These are phyloP conservation scores for Coenonympha glycerion DNA, from an alignment of 2,888 invertebrate genomes.

Conservation along the genomic window DNA sequence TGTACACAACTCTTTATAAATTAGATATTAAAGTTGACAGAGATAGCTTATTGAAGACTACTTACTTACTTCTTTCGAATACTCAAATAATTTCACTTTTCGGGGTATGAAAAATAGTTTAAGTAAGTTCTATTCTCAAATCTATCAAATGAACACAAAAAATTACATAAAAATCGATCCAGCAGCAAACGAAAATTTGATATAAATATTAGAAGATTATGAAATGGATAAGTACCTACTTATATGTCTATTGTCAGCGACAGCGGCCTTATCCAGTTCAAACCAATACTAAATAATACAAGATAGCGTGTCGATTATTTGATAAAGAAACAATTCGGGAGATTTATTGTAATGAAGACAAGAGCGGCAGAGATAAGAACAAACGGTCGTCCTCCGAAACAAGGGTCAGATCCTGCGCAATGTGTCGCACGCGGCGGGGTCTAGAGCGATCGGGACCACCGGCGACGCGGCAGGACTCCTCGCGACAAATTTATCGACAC, in stretches of 20 bases:
- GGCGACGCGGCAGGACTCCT: constrained; percentile 51
- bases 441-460: constrained; percentile 67
- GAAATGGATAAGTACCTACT: too few species aligned
- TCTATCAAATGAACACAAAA: too few species aligned
- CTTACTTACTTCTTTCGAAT: not conserved
- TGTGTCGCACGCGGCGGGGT: constrained; percentile 47
- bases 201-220: too few species aligned
- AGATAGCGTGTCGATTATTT: constrained; percentile 46
- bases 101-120: too few species aligned
- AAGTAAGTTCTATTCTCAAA: too few species aligned
- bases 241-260: not conserved
- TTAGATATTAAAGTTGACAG: constrained; percentile 1
- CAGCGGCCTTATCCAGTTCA: not conserved
- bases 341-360: constrained; percentile 68
- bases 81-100: too few species aligned
- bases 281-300: constrained; percentile 35
- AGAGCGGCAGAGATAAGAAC: constrained; percentile 65
- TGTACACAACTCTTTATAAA: constrained; percentile 36
- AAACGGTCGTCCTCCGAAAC: constrained; percentile 54
- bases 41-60: not conserved
- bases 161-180: too few species aligned
- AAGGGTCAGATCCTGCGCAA: constrained; percentile 58
- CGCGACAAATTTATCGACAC: constrained; percentile 75
- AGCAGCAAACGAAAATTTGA: too few species aligned
- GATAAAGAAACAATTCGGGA: constrained; percentile 51